Percentiles rank a stretch among this genome's conserved stretches.
Conservation (phyloP, 2,113 vertebrate species). For the Puntigrus tetrazona region DNA sequence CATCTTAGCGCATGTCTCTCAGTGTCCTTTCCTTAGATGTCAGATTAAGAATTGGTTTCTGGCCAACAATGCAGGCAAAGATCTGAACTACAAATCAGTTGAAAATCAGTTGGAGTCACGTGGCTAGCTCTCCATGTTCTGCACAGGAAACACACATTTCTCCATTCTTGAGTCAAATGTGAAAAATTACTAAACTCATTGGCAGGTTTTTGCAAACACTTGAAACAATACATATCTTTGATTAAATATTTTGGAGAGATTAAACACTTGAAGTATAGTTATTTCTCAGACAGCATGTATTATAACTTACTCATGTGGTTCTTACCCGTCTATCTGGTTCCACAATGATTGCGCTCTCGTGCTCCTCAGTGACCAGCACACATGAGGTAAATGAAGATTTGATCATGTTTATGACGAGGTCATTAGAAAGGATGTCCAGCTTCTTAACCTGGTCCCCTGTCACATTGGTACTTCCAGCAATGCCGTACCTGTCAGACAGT, state of each 20-base stretch:
- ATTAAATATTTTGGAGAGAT: not conserved
- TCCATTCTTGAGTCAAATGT: not conserved
- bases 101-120: not conserved
- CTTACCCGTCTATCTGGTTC: constrained; percentile 85
- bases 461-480: constrained; percentile 92
- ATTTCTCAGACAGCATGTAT: too few relatives aligned
- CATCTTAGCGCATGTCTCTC: not conserved
- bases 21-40: not conserved
- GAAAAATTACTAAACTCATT: not conserved
- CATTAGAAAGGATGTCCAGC: constrained; percentile 92
- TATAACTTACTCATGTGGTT: not conserved
- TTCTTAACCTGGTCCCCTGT: constrained; percentile 98
- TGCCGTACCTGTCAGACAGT: constrained; percentile 81
- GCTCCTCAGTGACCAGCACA: constrained; percentile 93
- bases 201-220: not conserved
- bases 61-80: not conserved
- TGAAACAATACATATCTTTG: not conserved
- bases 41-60: not conserved
- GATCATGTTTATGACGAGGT: constrained; percentile 93
- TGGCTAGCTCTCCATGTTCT: not conserved
- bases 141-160: not conserved
- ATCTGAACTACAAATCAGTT: not conserved
- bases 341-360: constrained; percentile 88
- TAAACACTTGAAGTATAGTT: not conserved
- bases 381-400: constrained; percentile 92